phyloP scores from a whole-genome alignment of 2,113 vertebrate species.

The Anolis sagrei region DNA sequence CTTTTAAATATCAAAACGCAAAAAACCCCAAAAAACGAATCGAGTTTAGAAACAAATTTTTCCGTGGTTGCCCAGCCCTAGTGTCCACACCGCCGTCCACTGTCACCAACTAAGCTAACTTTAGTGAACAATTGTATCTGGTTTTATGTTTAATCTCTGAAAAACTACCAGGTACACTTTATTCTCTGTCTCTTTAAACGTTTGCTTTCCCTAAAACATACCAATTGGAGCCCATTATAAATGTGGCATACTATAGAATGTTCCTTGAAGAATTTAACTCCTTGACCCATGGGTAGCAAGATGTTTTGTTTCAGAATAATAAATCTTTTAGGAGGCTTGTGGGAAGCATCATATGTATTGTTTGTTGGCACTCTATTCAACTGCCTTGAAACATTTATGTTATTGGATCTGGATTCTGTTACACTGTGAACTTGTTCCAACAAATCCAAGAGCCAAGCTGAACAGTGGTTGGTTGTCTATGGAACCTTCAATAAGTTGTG shows the following conservation, averaged over 20 bases:
- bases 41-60: too few relatives aligned
- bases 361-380: constrained; percentile 40
- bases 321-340: neutral
- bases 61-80: too few relatives aligned
- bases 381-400: neutral
- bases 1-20: too few relatives aligned
- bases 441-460: neutral
- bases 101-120: too few relatives aligned
- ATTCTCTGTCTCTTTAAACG: neutral
- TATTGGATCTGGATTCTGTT: constrained; percentile 36
- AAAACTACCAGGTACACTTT: neutral
- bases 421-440: neutral
- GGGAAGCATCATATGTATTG: constrained; percentile 46
- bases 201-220: neutral
- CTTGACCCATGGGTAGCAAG: constrained; percentile 35
- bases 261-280: neutral
- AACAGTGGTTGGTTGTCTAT: neutral
- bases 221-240: neutral
- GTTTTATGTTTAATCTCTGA: neutral
- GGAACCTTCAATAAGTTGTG: neutral
- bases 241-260: neutral
- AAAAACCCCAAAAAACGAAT: too few relatives aligned
- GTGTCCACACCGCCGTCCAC: too few relatives aligned
- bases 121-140: neutral
- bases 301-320: constrained; percentile 44